A percentile compares a stretch with the other conserved stretches of the same genome.
These are phyloP conservation scores for Chymomyza costata DNA, from an alignment of 1,140 invertebrate genomes.

Conservation along the genomic window DNA sequence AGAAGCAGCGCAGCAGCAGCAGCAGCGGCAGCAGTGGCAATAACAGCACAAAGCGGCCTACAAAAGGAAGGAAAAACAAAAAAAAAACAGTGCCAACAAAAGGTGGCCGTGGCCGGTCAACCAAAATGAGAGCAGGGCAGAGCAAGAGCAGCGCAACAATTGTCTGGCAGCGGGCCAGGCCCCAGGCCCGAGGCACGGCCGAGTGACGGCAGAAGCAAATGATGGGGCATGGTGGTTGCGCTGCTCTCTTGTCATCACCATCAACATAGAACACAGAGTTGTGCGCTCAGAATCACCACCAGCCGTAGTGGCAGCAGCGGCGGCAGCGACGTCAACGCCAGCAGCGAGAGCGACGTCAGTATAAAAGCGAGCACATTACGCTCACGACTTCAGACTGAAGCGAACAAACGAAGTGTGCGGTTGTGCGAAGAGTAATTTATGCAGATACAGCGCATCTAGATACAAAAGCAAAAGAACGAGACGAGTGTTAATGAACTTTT, in stretches of 20 bases:
- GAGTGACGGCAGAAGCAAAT: too few species aligned
- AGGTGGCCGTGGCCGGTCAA: too few species aligned
- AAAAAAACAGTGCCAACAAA: too few species aligned
- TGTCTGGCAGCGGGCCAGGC: too few species aligned
- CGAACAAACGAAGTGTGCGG: slow-evolving; percentile 30
- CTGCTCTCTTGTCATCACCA: too few species aligned
- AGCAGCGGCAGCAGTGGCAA: slow-evolving; percentile 6
- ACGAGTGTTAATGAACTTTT: slow-evolving; percentile 37
- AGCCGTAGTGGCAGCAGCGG: slow-evolving; percentile 1
- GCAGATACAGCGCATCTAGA: slow-evolving; percentile 10
- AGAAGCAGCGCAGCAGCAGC: slow-evolving; percentile 8
- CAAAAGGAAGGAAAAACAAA: too few species aligned
- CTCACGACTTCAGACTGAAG: slow-evolving; percentile 43
- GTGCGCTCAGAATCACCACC: neutral
- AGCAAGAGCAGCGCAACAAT: slow-evolving; percentile 11
- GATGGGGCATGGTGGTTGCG: too few species aligned
- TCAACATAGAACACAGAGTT: slow-evolving; percentile 5
- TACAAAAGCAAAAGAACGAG: slow-evolving; percentile 39
- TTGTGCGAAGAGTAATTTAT: slow-evolving; percentile 6
- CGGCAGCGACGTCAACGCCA: neutral
- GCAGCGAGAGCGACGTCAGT: slow-evolving; percentile 29
- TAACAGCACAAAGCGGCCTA: slow-evolving; percentile 5
- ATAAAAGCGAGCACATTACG: slow-evolving; percentile 35
- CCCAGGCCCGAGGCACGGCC: too few species aligned
- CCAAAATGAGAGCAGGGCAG: slow-evolving; percentile 12